Base-by-base conservation (phyloP, 23 tunicate species). In the Phallusia fumigata region DNA sequence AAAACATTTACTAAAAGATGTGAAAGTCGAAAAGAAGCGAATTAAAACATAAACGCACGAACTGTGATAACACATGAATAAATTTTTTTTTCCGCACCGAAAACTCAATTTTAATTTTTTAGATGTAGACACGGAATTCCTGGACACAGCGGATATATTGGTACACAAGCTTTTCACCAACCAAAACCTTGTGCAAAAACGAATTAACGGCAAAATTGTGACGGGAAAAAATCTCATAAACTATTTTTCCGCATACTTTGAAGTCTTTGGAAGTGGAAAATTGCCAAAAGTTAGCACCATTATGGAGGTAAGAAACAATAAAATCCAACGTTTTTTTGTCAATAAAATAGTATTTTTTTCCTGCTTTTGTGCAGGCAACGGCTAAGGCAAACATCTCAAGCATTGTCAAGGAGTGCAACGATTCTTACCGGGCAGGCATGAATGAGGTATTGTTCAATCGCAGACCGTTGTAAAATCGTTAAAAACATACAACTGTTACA, bases 101-200 rank as follows among this genome's bases (percentile, higher is more conserved):
- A 52, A 52, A 52, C 65, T 18, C 65, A 52, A 26, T 26, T 26
- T 72, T 18, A 26, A 12, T 12, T 26, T n/a, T n/a, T 76, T 35
- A 79, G 82, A 50, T 21, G 34, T 79, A 24, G 24, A 19, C 74
- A 16, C 18, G 15, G 74, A 79, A 28, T 79, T 79, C 47, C 82
- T 79, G 18, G 76, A 45, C 12, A n/a, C 35, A 21, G 32, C 28
- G 10, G 28, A 28, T 24, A 16, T 12, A 16, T 31, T 79, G 74
- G 82, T 31, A 12, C 69, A 50, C 11, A 22, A n/a, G 15, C 33
- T 72, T 50, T 51, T 79, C 26, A 16, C 26, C 24, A 13, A 11
- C 21, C 16, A 51, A 45, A 79, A 47, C 76, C 13, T 79, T n/a
- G n/a, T n/a, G n/a, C n/a, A n/a, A n/a, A n/a, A n/a, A n/a, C n/a